Conservation (phyloP, 2,113 vertebrate species). For the Chrysemys picta region DNA sequence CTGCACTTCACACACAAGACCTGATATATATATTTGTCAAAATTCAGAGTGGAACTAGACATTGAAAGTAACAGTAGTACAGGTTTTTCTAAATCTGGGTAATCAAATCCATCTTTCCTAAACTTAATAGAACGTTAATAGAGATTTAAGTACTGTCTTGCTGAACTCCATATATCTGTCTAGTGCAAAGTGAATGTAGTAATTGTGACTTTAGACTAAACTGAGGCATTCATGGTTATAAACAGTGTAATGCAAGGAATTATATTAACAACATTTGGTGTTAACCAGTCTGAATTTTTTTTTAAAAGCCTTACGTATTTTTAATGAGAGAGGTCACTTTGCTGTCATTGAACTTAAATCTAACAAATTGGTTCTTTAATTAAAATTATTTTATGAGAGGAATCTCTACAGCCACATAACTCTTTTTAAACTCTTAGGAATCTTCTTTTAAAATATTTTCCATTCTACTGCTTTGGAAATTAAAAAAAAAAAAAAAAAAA, state of each 20-base stretch:
- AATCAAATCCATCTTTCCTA: conserved; percentile 49
- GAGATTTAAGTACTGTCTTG: conserved; percentile 50
- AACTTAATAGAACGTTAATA: conserved; percentile 32
- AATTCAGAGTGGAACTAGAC: conserved; percentile 59
- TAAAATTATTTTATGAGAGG: conserved; percentile 39
- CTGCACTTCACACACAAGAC: conserved; percentile 38
- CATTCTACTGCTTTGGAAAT: conserved; percentile 46
- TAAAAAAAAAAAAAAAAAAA: neutral
- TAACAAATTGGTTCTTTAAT: conserved; percentile 38
- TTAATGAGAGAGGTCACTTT: conserved; percentile 24
- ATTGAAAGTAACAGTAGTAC: conserved; percentile 25
- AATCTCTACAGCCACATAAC: neutral
- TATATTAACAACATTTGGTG: conserved; percentile 29
- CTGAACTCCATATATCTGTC: conserved; percentile 45
- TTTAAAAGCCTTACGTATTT: neutral
- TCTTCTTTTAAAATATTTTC: conserved; percentile 64
- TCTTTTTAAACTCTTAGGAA: conserved; percentile 51
- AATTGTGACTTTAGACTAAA: conserved; percentile 57
- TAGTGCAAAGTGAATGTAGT: conserved; percentile 53
- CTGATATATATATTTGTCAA: conserved; percentile 33
- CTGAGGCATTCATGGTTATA: conserved; percentile 57
- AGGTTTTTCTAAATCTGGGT: conserved; percentile 49
- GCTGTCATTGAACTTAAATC: neutral
- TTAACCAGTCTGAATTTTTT: conserved; percentile 45
- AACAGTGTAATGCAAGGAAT: conserved; percentile 36